Conservation (phyloP, 2,113 vertebrate genomes). For the Egretta garzetta region DNA sequence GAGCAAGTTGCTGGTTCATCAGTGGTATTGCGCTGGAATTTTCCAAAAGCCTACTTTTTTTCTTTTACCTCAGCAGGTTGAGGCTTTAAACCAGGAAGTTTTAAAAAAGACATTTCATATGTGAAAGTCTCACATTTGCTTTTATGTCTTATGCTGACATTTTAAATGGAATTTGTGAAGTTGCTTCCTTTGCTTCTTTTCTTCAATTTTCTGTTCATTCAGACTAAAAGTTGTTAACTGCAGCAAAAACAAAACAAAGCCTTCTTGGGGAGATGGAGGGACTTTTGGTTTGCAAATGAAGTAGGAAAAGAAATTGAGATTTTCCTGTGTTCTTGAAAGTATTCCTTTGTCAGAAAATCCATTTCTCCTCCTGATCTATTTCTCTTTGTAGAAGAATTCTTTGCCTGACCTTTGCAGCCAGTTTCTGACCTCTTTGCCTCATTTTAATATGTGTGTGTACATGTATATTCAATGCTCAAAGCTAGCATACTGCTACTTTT, state of each 20-base stretch:
- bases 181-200: background rate
- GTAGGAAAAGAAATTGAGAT: background rate
- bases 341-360: constrained; percentile 22
- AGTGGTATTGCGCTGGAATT: background rate
- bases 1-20: background rate
- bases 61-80: background rate
- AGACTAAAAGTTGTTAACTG: background rate
- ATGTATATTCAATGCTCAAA: constrained; percentile 41
- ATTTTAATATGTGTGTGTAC: constrained; percentile 35
- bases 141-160: background rate
- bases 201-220: background rate
- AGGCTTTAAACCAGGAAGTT: background rate
- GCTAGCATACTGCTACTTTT: background rate
- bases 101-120: background rate
- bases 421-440: constrained; percentile 7
- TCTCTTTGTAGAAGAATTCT: constrained; percentile 24
- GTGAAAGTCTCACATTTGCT: background rate
- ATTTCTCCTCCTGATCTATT: constrained; percentile 1
- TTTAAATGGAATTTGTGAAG: background rate
- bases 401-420: constrained; percentile 5
- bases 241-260: background rate
- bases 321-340: background rate
- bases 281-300: constrained; percentile 9
- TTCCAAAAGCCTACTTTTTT: background rate
- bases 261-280: background rate